These are phyloP conservation scores for Neoaliturus tenellus DNA, from an alignment of 2,888 invertebrate genomes.

Conservation along the genomic window DNA sequence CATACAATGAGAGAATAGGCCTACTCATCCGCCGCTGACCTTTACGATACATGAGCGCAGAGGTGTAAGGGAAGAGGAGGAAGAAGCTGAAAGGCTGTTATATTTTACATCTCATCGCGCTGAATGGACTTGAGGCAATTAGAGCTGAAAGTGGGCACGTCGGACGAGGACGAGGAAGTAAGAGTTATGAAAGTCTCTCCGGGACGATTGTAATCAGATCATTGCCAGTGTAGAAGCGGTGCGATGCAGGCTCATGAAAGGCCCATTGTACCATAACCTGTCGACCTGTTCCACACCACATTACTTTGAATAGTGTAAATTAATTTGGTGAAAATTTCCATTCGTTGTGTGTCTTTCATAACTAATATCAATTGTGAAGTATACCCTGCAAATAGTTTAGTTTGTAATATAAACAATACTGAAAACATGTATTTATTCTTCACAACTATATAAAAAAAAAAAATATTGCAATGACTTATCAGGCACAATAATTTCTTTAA, in stretches of 20 bases:
- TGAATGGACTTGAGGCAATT: constrained; percentile 14
- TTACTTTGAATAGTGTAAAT: no score
- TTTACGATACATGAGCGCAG: background rate
- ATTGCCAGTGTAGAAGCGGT: background rate
- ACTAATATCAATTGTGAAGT: no score
- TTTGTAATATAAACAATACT: no score
- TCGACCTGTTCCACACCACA: background rate
- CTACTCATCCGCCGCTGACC: background rate
- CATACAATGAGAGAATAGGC: background rate
- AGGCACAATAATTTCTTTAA: no score
- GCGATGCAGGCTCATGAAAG: background rate
- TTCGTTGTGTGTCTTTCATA: no score
- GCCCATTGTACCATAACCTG: background rate
- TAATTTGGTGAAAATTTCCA: no score
- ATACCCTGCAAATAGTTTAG: no score
- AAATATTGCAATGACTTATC: no score
- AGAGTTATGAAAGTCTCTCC: constrained; percentile 16
- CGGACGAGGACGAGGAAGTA: constrained; percentile 11
- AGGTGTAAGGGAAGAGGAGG: background rate
- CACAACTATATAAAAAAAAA: no score
- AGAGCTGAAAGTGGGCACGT: constrained; percentile 9
- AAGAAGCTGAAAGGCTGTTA: constrained; percentile 17
- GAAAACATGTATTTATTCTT: no score
- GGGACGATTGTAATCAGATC: constrained; percentile 20
- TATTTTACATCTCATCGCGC: constrained; percentile 7